Evolutionary conservation across 2,888 invertebrate species (phyloP), one percentile per base, ranked within the genome.

Genomic region (Amaurobius ferox): DNA sequence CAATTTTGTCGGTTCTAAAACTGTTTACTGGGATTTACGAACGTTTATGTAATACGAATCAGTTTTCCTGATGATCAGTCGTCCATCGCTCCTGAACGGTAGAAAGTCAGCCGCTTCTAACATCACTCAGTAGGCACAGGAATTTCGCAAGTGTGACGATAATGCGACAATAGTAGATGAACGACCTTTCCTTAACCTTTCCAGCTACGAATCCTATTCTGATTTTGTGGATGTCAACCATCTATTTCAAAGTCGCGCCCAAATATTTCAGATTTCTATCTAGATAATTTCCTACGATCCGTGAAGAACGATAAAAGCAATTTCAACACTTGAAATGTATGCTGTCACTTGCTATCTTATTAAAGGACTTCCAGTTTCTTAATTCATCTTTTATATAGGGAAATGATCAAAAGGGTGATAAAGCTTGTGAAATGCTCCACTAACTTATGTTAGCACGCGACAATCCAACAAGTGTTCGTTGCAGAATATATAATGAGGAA

Each of bases 221-320:
- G 28, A 32, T 48, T 61, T n/a, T 35, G 72, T 23, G 32, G 35
- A 23, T n/a, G 11, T 71, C 48, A 48, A 30, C 30, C 32, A 29
- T 30, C 30, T 39, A 28, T 19, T 19, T 26, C 35, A 61, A 55
- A 28, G 55, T 55, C 55, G 55, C 55, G 55, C 55, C 55, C 55
- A 55, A 55, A 55, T 6, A 6, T 55, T 77, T 28, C 1, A 55
- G 77, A 77, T 77, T 23, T 16, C 40, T n/a, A 77, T 77, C 68
- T n/a, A 35, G 68, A 77, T 68, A 30, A 67, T 32, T 30, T 32
- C 48, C 68, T 77, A 68, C 68, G 55, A 77, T 68, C 35, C 23
- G 9, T 19, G 2, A 32, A 44, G 16, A n/a, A 9, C 28, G 77
- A 68, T 77, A 77, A 77, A 55, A 39, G 32, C 23, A 23, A 55